Evolutionary conservation across 2,113 vertebrate species (phyloP).

Genomic region (Periophthalmodon schlosseri): DNA sequence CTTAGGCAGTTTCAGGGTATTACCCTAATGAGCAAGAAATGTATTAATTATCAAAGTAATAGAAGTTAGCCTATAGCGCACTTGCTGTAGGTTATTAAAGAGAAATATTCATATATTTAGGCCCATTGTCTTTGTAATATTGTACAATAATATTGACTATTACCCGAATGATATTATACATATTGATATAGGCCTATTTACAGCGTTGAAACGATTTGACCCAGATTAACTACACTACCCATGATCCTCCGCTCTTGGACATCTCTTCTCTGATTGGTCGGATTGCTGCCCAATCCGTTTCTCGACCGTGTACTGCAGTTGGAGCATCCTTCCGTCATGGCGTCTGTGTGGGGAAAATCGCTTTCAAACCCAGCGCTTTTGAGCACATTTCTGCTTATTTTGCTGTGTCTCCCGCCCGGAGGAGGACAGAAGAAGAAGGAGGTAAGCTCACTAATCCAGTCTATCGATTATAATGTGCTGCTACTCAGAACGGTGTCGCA

Average conservation of each 20-base stretch:
- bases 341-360: constrained; percentile 48
- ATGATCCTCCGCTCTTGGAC: neutral
- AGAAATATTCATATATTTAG: no score
- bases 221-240: constrained; percentile 56
- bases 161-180: no score
- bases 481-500: neutral
- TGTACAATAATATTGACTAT: no score
- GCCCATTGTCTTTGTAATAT: no score
- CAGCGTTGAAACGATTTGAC: neutral
- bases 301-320: constrained; percentile 45
- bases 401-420: constrained; percentile 56
- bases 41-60: no score
- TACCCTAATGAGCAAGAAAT: no score
- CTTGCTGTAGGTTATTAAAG: no score
- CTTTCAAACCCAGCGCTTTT: constrained; percentile 24
- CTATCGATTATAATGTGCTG: neutral
- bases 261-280: constrained; percentile 44
- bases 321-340: constrained; percentile 70
- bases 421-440: constrained; percentile 75
- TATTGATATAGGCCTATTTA: neutral
- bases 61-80: no score
- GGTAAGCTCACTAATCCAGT: constrained; percentile 41
- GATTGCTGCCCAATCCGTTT: constrained; percentile 46
- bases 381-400: constrained; percentile 49
- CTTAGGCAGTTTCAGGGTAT: no score